Percentiles rank a stretch among this genome's conserved stretches.
phyloP scores from a whole-genome alignment of 1,140 invertebrate species.

The Nylanderia fulva region DNA sequence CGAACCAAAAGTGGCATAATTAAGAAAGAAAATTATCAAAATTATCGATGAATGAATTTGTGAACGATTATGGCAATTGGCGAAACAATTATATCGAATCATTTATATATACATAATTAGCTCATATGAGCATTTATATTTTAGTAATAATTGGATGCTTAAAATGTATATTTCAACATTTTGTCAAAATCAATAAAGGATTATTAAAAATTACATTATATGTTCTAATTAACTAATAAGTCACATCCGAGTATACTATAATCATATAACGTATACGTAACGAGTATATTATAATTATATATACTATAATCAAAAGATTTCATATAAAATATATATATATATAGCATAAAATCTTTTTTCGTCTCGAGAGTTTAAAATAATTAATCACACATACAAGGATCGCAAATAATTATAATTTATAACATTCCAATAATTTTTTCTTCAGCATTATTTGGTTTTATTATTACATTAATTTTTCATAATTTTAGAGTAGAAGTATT shows the following conservation, averaged over 20 bases:
- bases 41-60: background rate
- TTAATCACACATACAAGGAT: background rate
- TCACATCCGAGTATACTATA: background rate
- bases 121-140: background rate
- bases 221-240: background rate
- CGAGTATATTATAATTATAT: background rate
- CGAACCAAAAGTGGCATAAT: background rate
- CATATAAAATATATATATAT: background rate
- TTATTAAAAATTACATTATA: background rate
- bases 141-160: background rate
- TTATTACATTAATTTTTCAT: background rate
- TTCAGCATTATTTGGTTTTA: background rate
- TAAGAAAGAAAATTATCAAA: constrained; percentile 13
- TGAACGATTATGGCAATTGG: background rate
- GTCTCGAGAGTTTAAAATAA: background rate
- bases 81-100: background rate
- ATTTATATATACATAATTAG: background rate
- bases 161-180: background rate
- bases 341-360: background rate
- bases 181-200: constrained; percentile 6
- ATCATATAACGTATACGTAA: background rate
- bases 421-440: background rate
- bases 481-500: background rate
- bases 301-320: background rate
- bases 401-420: background rate